phyloP scores from a whole-genome alignment of 2,888 invertebrate species.

The Ophonus ardosiacus region DNA sequence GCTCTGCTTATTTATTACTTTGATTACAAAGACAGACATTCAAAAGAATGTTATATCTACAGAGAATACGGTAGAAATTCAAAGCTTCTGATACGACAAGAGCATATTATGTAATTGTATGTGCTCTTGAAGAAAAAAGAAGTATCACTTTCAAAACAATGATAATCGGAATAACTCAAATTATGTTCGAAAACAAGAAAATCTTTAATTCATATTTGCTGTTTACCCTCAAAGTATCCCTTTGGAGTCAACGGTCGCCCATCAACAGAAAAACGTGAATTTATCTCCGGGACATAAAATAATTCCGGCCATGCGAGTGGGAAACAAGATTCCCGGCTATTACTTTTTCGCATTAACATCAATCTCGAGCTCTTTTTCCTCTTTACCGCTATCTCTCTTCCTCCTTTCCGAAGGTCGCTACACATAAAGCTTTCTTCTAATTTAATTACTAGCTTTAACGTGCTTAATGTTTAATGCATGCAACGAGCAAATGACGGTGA shows the following conservation, averaged over 20 bases:
- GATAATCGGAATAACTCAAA: background rate
- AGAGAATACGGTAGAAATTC: too few species aligned
- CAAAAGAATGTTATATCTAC: too few species aligned
- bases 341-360: slow-evolving; percentile 60
- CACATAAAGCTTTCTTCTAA: slow-evolving; percentile 59
- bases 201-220: slow-evolving; percentile 14
- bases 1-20: too few species aligned
- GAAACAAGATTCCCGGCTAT: slow-evolving; percentile 50
- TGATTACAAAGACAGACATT: too few species aligned
- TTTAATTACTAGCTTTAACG: slow-evolving; percentile 57
- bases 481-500: slow-evolving; percentile 40
- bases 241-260: slow-evolving; percentile 7
- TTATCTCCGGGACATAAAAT: slow-evolving; percentile 53
- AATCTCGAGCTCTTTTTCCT: slow-evolving; percentile 35
- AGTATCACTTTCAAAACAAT: background rate
- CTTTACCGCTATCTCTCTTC: slow-evolving; percentile 2
- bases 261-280: slow-evolving; percentile 27
- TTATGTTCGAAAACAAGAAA: slow-evolving; percentile 10
- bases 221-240: background rate
- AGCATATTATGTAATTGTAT: too few species aligned
- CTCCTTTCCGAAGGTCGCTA: slow-evolving; percentile 25
- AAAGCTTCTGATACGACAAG: too few species aligned
- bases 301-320: slow-evolving; percentile 35
- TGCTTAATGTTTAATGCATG: slow-evolving; percentile 59
- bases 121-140: background rate